These are phyloP conservation scores for Uloborus diversus DNA, from an alignment of 1,140 invertebrate genomes.

Conservation along the genomic window DNA sequence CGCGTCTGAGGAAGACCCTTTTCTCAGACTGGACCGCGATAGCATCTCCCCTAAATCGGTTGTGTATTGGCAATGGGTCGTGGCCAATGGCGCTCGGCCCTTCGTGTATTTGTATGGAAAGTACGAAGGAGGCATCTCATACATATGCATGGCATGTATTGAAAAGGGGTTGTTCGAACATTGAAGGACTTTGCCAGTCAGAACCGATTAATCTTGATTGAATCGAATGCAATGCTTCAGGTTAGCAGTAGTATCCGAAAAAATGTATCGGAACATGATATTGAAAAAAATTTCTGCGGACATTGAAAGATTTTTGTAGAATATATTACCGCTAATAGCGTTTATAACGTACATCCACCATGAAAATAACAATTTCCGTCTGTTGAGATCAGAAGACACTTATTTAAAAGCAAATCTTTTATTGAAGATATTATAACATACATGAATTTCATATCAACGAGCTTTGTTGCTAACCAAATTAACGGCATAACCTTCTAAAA, in stretches of 20 bases:
- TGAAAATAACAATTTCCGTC: too few relatives aligned
- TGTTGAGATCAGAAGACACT: too few relatives aligned
- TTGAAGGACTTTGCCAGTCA: not conserved
- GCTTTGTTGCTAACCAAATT: too few relatives aligned
- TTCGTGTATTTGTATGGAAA: conserved; percentile 8
- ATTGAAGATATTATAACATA: too few relatives aligned
- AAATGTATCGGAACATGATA: not conserved
- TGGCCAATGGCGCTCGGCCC: not conserved
- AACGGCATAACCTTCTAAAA: too few relatives aligned
- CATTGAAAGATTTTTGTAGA: not conserved
- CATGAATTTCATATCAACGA: too few relatives aligned
- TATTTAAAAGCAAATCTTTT: too few relatives aligned
- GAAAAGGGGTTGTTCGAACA: not conserved
- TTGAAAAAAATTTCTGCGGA: not conserved
- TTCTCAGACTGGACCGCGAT: conserved; percentile 24
- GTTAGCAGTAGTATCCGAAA: not conserved
- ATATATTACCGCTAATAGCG: too few relatives aligned
- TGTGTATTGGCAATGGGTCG: conserved; percentile 36
- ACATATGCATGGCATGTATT: conserved; percentile 14
- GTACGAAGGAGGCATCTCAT: conserved; percentile 6
- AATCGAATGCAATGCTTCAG: not conserved
- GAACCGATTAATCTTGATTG: not conserved
- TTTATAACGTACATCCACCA: too few relatives aligned
- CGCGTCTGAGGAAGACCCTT: not conserved
- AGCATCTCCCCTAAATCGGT: conserved; percentile 7